A percentile compares a stretch with the other conserved stretches of the same genome.
These are phyloP conservation scores for Empis livida DNA, from an alignment of 2,888 invertebrate genomes.

Conservation along the genomic window DNA sequence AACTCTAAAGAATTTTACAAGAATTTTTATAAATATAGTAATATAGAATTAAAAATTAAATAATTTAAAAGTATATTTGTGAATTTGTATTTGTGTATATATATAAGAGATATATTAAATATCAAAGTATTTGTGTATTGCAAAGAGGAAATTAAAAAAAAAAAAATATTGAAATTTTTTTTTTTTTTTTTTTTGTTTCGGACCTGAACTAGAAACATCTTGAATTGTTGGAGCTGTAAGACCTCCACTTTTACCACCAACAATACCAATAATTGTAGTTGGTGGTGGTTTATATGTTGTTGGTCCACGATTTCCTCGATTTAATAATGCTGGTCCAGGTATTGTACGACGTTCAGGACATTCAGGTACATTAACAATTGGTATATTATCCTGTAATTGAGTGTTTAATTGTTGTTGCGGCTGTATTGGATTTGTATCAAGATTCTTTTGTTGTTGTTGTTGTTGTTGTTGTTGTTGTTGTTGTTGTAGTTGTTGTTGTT, in stretches of 20 bases:
- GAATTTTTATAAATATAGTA: no score
- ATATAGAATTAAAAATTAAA: no score
- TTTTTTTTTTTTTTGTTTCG: conserved; percentile 17
- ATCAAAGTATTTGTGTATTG: background rate
- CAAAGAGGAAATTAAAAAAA: no score
- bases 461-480: conserved; percentile 4
- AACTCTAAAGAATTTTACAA: no score
- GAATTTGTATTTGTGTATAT: no score
- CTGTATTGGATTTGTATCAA: conserved; percentile 8
- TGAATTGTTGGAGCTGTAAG: conserved; percentile 19
- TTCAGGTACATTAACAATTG: conserved; percentile 33
- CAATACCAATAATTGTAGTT: conserved; percentile 4
- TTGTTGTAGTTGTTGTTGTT: background rate
- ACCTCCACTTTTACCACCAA: conserved; percentile 5
- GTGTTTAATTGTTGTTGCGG: conserved; percentile 6
- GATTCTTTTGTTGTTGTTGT: conserved; percentile 21
- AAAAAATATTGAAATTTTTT: no score
- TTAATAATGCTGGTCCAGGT: conserved; percentile 1
- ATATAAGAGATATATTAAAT: no score
- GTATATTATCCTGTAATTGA: conserved; percentile 25
- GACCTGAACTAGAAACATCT: conserved; percentile 30
- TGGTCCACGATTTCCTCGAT: conserved; percentile 5
- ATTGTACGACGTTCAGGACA: conserved; percentile 20
- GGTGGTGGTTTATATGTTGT: conserved; percentile 6
- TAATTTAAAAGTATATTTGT: no score